Conservation (phyloP, 2,113 vertebrate genomes). For the Ceratotherium simum region DNA sequence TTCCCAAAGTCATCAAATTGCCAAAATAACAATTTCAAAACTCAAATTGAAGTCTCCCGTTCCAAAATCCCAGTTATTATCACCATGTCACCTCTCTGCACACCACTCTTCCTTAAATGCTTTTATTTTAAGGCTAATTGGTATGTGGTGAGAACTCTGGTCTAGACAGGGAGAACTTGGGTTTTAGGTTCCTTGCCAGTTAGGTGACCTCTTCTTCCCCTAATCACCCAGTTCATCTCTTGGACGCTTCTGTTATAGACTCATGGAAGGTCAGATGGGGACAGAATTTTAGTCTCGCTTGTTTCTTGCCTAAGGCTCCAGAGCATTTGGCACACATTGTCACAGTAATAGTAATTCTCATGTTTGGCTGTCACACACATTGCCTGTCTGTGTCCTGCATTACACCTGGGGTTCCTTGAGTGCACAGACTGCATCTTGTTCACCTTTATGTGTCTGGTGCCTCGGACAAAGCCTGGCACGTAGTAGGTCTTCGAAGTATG, state of each 20-base stretch:
- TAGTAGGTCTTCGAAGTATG: not conserved
- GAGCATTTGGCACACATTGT: not conserved
- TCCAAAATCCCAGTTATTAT: not conserved
- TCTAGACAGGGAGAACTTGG: not conserved
- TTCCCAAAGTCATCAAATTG: not conserved
- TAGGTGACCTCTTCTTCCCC: not conserved
- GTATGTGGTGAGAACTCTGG: not conserved
- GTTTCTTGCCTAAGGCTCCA: not conserved
- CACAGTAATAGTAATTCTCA: not conserved
- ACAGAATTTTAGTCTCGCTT: not conserved
- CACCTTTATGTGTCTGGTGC: not conserved
- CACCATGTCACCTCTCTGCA: not conserved
- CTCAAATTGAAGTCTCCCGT: not conserved
- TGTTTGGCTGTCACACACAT: not conserved
- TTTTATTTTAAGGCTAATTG: conserved; percentile 12
- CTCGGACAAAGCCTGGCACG: not conserved
- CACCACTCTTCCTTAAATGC: not conserved
- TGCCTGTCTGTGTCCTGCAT: not conserved
- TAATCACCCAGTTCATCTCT: not conserved
- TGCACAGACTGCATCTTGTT: not conserved
- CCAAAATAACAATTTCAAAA: not conserved
- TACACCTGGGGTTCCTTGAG: not conserved
- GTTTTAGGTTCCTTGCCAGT: not conserved
- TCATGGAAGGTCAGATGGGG: too few relatives aligned
- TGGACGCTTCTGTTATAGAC: not conserved